Percentiles rank a stretch among this genome's conserved stretches.
phyloP scores from a whole-genome alignment of 2,888 invertebrate genomes.

The Mesorhabditis sp. region DNA sequence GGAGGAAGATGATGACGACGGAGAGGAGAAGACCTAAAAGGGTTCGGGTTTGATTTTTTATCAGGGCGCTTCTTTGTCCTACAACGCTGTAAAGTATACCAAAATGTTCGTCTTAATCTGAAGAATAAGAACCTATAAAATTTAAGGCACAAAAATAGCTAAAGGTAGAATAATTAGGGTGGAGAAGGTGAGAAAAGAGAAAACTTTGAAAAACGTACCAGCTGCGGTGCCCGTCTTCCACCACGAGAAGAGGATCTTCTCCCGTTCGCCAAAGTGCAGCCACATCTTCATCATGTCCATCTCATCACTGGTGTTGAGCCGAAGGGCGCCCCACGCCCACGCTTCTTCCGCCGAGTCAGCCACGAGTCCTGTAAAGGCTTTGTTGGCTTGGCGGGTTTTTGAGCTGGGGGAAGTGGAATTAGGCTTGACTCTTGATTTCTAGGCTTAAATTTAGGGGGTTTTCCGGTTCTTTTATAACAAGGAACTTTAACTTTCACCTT shows the following conservation, averaged over 20 bases:
- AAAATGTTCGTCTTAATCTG: too few species aligned
- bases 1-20: slow-evolving; percentile 44
- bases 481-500: too few species aligned
- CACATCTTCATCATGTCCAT: slow-evolving; percentile 37
- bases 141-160: neutral
- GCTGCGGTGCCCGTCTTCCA: slow-evolving; percentile 46
- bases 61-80: neutral
- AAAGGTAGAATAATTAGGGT: neutral
- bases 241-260: slow-evolving; percentile 48
- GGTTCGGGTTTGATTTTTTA: neutral
- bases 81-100: too few species aligned
- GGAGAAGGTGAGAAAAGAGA: neutral
- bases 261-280: slow-evolving; percentile 51
- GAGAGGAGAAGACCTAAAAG: slow-evolving; percentile 47
- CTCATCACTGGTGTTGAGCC: neutral
- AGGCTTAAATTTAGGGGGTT: too few species aligned
- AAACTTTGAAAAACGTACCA: slow-evolving; percentile 18
- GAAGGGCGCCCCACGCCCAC: too few species aligned
- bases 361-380: too few species aligned
- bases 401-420: too few species aligned
- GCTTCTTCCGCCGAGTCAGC: too few species aligned
- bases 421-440: too few species aligned
- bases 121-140: too few species aligned
- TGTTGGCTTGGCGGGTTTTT: too few species aligned
- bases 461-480: too few species aligned